These are phyloP conservation scores for Gibbula magus DNA, from an alignment of 2,888 invertebrate genomes.

Conservation along the genomic window DNA sequence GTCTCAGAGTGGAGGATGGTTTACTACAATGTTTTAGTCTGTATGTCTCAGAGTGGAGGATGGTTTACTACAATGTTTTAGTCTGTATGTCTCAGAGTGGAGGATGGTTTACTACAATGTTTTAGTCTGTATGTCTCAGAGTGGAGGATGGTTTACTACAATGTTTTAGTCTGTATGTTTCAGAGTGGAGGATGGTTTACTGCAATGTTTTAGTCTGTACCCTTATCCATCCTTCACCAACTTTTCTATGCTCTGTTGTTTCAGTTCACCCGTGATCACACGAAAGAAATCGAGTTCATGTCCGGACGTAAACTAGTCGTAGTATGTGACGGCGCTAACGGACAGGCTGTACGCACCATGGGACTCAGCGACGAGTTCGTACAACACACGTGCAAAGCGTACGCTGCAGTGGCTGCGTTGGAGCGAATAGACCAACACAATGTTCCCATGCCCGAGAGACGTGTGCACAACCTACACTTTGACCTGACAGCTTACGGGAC, in stretches of 20 bases:
- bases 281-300: slow-evolving; percentile 57
- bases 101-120: no score
- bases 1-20: no score
- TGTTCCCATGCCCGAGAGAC: slow-evolving; percentile 51
- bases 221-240: no score
- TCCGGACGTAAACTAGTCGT: slow-evolving; percentile 65
- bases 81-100: no score
- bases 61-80: no score
- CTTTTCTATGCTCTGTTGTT: not conserved
- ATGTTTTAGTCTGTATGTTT: no score
- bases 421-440: slow-evolving; percentile 59
- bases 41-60: no score
- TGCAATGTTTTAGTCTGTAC: no score
- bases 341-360: slow-evolving; percentile 62
- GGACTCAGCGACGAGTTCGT: slow-evolving; percentile 69
- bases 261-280: slow-evolving; percentile 65
- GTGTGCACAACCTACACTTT: slow-evolving; percentile 59
- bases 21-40: no score
- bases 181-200: no score
- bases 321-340: slow-evolving; percentile 68
- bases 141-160: no score
- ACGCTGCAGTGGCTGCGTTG: slow-evolving; percentile 70
- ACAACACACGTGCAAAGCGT: slow-evolving; percentile 66
- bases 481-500: slow-evolving; percentile 58
- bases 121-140: no score